Conservation (phyloP, 2,888 invertebrate genomes). For the Rhamphomyia laevipes region DNA sequence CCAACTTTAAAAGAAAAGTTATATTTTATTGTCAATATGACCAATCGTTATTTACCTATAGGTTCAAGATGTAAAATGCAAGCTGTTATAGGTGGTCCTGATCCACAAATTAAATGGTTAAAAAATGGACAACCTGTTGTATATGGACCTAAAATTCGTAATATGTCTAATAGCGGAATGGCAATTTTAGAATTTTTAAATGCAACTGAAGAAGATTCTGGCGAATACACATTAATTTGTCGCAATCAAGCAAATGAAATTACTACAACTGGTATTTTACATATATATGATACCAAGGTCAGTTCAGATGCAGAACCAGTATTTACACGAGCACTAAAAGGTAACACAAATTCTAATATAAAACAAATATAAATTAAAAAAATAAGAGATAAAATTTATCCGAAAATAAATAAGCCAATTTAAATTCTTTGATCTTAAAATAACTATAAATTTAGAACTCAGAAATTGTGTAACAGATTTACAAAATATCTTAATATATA, state of each 20-base stretch:
- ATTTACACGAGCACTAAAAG: slow-evolving; percentile 61
- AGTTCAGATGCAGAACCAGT: slow-evolving; percentile 54
- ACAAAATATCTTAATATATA: neutral
- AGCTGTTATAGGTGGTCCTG: slow-evolving; percentile 63
- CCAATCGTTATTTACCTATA: slow-evolving; percentile 39
- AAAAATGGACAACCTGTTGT: slow-evolving; percentile 48
- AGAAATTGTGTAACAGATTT: neutral
- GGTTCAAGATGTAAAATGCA: slow-evolving; percentile 67
- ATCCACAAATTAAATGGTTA: slow-evolving; percentile 62
- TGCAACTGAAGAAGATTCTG: slow-evolving; percentile 55
- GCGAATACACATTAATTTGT: slow-evolving; percentile 67
- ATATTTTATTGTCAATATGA: slow-evolving; percentile 32
- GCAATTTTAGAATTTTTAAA: slow-evolving; percentile 62
- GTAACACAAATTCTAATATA: slow-evolving; percentile 34
- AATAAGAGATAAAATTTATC: neutral
- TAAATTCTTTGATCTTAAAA: neutral
- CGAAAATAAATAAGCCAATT: neutral
- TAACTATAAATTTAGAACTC: neutral
- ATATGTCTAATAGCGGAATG: slow-evolving; percentile 47
- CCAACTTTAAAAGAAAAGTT: slow-evolving; percentile 39
- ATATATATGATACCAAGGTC: slow-evolving; percentile 47
- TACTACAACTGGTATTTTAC: slow-evolving; percentile 55
- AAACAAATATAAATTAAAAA: too few species aligned
- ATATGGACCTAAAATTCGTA: slow-evolving; percentile 31
- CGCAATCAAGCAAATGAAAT: slow-evolving; percentile 61